Evolutionary conservation across 2,888 invertebrate genomes (phyloP), one percentile per base, ranked within the genome.

Genomic region (Lacanobia wlatinum): DNA sequence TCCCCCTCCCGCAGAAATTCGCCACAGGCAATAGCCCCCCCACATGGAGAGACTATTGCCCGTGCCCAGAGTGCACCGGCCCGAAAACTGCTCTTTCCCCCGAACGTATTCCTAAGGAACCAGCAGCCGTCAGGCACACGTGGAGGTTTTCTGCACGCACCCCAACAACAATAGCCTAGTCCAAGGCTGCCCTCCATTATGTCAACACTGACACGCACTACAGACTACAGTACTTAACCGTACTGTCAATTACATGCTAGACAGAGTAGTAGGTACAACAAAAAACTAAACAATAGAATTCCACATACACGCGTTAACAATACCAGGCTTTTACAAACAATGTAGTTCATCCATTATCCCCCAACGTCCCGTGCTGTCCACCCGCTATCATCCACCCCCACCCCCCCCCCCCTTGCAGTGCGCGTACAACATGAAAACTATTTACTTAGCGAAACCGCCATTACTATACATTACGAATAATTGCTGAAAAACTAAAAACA

Each of bases 401-500:
- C 38, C 21, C 12, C 18, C 6, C 28, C 28, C 43, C 12, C 18
- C 8, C 12, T 1, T 14, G n/a, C 55, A 16, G 50, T 6, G 14
- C 16, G n/a, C 58, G 18, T 12, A 14, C n/a, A 21, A 55, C 55
- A 38, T 43, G 5, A 18, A 34, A 55, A 46, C 72, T 58, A 53
- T 63, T 43, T 60, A 66, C 65, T 70, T 38, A 34, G 43, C 23
- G 21, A 38, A 38, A 50, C 18, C 21, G 21, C n/a, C 64, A 69
- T 56, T 34, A 23, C 58, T 50, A 55, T 46, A 28, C 59, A 65
- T 81, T 81, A 81, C 21, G 34, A 59, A 60, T 77, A 63, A 82
- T 76, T 69, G 62, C 56, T 73, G 10, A 58, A 76, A 79, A 53
- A 68, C 50, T 43, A 43, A 56, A 34, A 50, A 52, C 52, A 14